A percentile compares a stretch with the other conserved stretches of the same genome.
These are phyloP conservation scores for Metalampra italica DNA, from an alignment of 2,888 invertebrate species.

Conservation along the genomic window DNA sequence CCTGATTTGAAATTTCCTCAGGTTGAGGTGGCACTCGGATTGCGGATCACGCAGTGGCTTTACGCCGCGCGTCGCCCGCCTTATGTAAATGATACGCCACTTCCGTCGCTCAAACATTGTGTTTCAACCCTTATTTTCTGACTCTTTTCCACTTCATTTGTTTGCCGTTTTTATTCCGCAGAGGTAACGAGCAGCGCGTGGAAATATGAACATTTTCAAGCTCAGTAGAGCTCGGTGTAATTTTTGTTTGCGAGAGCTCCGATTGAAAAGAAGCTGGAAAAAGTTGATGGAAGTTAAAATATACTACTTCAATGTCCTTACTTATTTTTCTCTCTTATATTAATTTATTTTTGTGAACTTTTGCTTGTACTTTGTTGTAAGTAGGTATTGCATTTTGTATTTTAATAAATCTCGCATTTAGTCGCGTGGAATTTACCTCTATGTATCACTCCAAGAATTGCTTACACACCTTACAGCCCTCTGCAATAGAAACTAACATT, in stretches of 20 bases:
- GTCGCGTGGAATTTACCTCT: no score
- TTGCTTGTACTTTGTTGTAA: no score
- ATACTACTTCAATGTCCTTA: no score
- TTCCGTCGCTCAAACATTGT: conserved; percentile 26
- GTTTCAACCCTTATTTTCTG: conserved; percentile 26
- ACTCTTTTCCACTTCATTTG: conserved; percentile 33
- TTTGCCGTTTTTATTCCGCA: conserved; percentile 11
- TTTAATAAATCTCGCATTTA: no score
- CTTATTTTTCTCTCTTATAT: no score
- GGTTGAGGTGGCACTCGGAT: conserved; percentile 31
- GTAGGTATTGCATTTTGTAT: no score
- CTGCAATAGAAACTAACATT: no score
- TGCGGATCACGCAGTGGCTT: conserved; percentile 33
- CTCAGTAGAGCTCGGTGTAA: not conserved
- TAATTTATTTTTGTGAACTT: no score
- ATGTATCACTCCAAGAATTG: no score
- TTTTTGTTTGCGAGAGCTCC: not conserved
- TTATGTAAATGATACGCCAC: conserved; percentile 38
- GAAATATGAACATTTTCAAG: conserved; percentile 6
- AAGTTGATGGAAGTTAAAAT: no score
- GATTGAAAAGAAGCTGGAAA: no score
- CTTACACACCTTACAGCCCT: no score
- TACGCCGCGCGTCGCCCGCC: conserved; percentile 30
- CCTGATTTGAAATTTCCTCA: conserved; percentile 42
- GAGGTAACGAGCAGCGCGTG: not conserved